These are phyloP conservation scores for Calycopis cecrops DNA, from an alignment of 1,140 invertebrate genomes.

Conservation along the genomic window DNA sequence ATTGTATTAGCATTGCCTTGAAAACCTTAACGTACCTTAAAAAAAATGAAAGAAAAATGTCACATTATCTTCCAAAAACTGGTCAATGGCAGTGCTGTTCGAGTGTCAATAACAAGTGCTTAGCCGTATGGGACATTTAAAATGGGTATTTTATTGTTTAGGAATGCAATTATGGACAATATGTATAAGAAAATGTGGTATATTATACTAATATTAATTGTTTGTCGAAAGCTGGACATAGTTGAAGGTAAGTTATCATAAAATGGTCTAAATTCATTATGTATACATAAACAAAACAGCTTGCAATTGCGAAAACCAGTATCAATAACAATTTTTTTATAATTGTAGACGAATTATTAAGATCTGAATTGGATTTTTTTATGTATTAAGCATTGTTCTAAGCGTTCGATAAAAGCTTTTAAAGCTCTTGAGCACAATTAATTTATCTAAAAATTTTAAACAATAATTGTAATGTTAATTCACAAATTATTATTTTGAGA, in stretches of 20 bases:
- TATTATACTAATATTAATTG: conserved; percentile 40
- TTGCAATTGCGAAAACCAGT: no score
- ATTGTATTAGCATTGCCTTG: no score
- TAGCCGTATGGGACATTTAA: conserved; percentile 40
- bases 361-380: no score
- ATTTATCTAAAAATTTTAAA: no score
- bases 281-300: conserved; percentile 10
- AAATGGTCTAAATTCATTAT: conserved; percentile 19
- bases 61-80: conserved; percentile 42
- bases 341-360: no score
- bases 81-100: conserved; percentile 50
- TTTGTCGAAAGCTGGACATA: conserved; percentile 35
- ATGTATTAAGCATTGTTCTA: no score
- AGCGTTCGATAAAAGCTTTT: no score
- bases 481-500: no score
- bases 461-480: no score
- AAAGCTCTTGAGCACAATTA: no score
- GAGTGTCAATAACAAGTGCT: conserved; percentile 55
- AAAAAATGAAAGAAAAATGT: conserved; percentile 34
- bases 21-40: no score
- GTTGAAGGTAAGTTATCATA: conserved; percentile 46
- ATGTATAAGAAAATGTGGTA: conserved; percentile 47
- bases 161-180: conserved; percentile 53
- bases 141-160: conserved; percentile 47
- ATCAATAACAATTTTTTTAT: no score